A percentile compares a stretch with the other conserved stretches of the same genome.
These are phyloP conservation scores for Thymelicus sylvestris DNA, from an alignment of 2,888 invertebrate genomes.

Conservation along the genomic window DNA sequence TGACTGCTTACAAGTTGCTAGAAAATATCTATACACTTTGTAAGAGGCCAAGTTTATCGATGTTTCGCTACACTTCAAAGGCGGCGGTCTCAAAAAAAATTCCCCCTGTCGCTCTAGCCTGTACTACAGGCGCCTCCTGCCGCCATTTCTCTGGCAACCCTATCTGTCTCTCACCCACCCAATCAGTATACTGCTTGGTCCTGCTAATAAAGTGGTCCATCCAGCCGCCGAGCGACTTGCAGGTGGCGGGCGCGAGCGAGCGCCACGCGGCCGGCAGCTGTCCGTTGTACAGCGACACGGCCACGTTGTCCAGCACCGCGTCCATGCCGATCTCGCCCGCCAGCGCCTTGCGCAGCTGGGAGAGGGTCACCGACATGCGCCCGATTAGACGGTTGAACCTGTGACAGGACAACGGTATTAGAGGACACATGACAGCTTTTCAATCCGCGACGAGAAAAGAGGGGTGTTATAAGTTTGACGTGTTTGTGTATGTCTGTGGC, in stretches of 20 bases:
- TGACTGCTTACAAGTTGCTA: too few species aligned
- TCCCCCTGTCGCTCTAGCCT: too few species aligned
- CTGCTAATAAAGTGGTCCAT: constrained; percentile 92
- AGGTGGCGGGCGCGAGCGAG: constrained; percentile 92
- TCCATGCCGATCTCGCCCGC: constrained; percentile 98
- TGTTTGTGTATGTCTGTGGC: too few species aligned
- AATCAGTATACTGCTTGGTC: constrained; percentile 89
- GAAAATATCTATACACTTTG: too few species aligned
- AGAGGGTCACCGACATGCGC: constrained; percentile 88
- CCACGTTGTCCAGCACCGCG: constrained; percentile 91
- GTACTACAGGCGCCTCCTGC: too few species aligned
- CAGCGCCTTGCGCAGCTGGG: constrained; percentile 91
- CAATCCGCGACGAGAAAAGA: too few species aligned
- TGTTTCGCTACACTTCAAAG: too few species aligned
- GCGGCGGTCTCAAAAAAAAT: too few species aligned
- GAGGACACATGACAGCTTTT: too few species aligned
- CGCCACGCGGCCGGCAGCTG: constrained; percentile 93
- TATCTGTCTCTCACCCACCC: constrained; percentile 80
- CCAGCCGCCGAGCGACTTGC: constrained; percentile 94
- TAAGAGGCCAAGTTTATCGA: too few species aligned
- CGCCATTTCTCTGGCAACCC: too few species aligned
- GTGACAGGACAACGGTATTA: background rate
- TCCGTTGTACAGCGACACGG: constrained; percentile 93
- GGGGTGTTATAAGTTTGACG: too few species aligned
- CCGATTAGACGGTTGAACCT: constrained; percentile 91